phyloP scores from a whole-genome alignment of 2,113 vertebrate genomes.

The Jacana jacana region DNA sequence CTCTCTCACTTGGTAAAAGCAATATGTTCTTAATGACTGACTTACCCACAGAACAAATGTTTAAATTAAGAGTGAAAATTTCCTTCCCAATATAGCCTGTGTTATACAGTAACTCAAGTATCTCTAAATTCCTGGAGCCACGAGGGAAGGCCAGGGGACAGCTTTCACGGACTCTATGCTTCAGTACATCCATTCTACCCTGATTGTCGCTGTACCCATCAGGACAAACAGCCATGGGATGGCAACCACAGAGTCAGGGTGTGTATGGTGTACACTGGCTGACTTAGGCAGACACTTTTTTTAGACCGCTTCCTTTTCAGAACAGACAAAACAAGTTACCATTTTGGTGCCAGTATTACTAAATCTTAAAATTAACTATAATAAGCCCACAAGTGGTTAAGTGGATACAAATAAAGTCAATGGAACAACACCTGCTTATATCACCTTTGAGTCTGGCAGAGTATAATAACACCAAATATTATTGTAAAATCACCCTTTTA shows the following conservation, averaged over 20 bases:
- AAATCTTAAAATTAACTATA: not conserved
- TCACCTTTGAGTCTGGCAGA: not conserved
- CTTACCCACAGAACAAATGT: not conserved
- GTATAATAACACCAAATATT: constrained; percentile 35
- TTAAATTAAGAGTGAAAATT: not conserved
- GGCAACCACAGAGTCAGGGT: no score
- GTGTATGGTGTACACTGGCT: not conserved
- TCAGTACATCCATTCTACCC: not conserved
- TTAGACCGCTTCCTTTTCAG: not conserved
- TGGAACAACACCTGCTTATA: not conserved
- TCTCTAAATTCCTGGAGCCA: not conserved
- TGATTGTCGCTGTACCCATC: not conserved
- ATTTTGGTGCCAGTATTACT: not conserved
- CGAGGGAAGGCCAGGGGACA: no score
- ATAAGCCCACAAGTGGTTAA: not conserved
- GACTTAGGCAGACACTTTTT: not conserved
- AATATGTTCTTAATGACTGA: not conserved
- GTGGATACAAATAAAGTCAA: not conserved
- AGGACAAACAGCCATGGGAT: not conserved
- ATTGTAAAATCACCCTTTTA: not conserved
- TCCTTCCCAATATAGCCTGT: not conserved
- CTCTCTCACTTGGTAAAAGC: not conserved
- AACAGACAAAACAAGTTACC: not conserved
- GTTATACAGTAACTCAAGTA: not conserved
- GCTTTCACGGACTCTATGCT: not conserved